A percentile compares a stretch with the other conserved stretches of the same genome.
phyloP scores from a whole-genome alignment of 2,113 vertebrate species.

The Piprites chloris region DNA sequence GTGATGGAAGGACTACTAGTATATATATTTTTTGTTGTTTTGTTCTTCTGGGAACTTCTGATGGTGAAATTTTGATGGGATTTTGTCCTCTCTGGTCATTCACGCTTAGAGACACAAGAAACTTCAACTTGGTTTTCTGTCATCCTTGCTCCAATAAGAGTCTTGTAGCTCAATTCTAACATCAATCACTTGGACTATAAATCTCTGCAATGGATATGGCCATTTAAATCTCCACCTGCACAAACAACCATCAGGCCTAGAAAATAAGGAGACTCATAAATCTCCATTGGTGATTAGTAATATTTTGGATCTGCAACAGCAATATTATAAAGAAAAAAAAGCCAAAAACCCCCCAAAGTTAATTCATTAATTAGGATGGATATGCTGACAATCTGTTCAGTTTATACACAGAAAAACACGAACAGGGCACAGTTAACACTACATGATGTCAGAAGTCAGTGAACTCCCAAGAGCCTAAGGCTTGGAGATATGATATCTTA shows the following conservation, averaged over 20 bases:
- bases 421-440: constrained; percentile 68
- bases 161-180: constrained; percentile 67
- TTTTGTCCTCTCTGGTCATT: constrained; percentile 36
- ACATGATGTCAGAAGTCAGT: constrained; percentile 54
- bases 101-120: constrained; percentile 48
- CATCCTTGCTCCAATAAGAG: constrained; percentile 59
- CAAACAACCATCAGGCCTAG: constrained; percentile 73
- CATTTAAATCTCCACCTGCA: constrained; percentile 81
- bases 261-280: constrained; percentile 78
- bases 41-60: background rate
- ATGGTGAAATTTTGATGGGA: background rate
- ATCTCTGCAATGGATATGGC: constrained; percentile 73
- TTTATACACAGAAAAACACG: constrained; percentile 71
- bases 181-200: constrained; percentile 77
- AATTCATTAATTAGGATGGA: constrained; percentile 69
- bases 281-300: constrained; percentile 72
- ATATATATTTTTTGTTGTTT: background rate
- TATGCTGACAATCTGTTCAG: constrained; percentile 73
- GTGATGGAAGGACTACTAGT: background rate
- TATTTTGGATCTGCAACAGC: constrained; percentile 58
- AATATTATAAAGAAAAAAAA: constrained; percentile 5
- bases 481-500: constrained; percentile 68
- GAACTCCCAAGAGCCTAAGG: constrained; percentile 64
- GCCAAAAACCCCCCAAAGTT: background rate
- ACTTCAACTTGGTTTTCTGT: constrained; percentile 73